Evolutionary conservation across 2,113 vertebrate genomes (phyloP).

Genomic region (Cathartes aura): DNA sequence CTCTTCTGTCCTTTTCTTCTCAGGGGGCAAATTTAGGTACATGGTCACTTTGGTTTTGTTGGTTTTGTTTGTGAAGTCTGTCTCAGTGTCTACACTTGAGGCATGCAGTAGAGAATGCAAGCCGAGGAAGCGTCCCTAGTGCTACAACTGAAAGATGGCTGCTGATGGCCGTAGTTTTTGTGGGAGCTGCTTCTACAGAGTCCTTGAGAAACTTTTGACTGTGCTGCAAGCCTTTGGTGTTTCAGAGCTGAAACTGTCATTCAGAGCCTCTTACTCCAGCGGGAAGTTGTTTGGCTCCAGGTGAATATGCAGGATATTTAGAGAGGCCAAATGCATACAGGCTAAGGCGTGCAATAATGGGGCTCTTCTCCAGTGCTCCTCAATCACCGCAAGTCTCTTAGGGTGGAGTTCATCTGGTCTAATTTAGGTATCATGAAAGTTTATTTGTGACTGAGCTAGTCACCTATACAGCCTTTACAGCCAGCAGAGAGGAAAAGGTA

Average conservation of each 20-base stretch:
- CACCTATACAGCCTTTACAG: not conserved
- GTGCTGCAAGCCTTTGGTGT: not conserved
- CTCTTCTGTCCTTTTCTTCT: not conserved
- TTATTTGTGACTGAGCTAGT: not conserved
- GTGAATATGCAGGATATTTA: not conserved
- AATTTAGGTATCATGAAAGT: not conserved
- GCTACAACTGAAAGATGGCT: not conserved
- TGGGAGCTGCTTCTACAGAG: too few species aligned
- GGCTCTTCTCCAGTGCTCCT: not conserved
- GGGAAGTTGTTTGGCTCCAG: not conserved
- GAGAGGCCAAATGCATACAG: not conserved
- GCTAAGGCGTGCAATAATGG: not conserved
- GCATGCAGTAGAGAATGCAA: not conserved
- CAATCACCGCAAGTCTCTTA: not conserved
- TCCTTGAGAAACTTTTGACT: not conserved
- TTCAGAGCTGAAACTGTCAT: not conserved
- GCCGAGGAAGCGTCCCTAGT: fast-evolving
- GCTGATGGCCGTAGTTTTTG: too few species aligned
- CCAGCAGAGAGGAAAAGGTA: not conserved
- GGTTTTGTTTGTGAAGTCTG: not conserved
- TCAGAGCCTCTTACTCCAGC: not conserved
- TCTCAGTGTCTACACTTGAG: not conserved
- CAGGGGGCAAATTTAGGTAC: not conserved
- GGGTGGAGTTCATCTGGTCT: not conserved
- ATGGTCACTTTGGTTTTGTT: not conserved